These are phyloP conservation scores for Epizoanthus illoricatus DNA, from an alignment of 92 coral and sea anemone species.

Conservation along the genomic window DNA sequence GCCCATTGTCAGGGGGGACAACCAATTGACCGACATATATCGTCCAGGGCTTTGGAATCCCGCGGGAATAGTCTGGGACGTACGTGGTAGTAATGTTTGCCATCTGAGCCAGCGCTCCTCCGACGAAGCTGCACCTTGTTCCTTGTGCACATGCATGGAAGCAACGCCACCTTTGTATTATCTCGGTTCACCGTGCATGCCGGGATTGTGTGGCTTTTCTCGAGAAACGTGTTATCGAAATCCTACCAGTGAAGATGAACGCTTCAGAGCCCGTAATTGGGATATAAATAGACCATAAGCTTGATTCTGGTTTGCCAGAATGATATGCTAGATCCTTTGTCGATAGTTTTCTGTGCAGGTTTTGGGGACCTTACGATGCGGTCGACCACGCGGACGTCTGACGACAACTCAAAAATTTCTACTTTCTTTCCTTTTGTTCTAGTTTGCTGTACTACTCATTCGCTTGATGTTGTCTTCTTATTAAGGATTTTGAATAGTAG, in stretches of 20 bases:
- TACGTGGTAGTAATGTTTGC: background rate
- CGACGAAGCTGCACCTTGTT: background rate
- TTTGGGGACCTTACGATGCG: no score
- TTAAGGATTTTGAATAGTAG: no score
- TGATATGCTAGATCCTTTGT: no score
- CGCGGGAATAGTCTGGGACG: constrained; percentile 20
- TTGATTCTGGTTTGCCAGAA: background rate
- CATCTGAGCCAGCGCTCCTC: background rate
- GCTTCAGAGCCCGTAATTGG: background rate
- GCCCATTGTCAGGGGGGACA: background rate
- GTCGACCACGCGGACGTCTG: no score
- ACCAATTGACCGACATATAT: background rate
- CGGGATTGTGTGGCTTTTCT: constrained; percentile 16
- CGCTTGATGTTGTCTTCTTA: no score
- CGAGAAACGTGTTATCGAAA: background rate
- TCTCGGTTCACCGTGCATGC: constrained; percentile 17
- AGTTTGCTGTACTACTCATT: no score
- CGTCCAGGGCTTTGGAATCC: background rate
- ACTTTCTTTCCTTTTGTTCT: no score
- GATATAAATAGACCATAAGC: background rate
- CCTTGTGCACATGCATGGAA: constrained; percentile 25
- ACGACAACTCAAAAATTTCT: no score
- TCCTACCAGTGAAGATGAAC: background rate
- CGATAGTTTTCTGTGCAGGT: no score
- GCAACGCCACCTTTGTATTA: constrained; percentile 16